Conservation (phyloP, 2,888 invertebrate genomes). For the Auanema freiburgensis region DNA sequence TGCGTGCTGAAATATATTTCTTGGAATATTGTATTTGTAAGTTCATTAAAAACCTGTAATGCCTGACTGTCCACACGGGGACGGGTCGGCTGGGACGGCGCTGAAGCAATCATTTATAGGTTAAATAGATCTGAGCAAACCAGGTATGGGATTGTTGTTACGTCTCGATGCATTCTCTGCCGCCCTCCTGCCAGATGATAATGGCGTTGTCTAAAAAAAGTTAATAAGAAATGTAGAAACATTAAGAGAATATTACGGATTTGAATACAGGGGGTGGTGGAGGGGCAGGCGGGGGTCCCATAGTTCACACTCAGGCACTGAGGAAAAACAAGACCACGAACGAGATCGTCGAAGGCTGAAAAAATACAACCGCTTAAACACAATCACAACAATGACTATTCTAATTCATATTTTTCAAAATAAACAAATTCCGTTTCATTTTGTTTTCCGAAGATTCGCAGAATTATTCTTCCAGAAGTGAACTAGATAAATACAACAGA, state of each 20-base stretch:
- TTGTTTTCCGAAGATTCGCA: background rate
- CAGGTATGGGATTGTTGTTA: constrained; percentile 50
- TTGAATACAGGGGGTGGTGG: constrained; percentile 63
- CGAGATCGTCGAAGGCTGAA: constrained; percentile 40
- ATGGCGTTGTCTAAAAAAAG: constrained; percentile 47
- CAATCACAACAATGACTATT: constrained; percentile 15
- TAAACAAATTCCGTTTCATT: background rate
- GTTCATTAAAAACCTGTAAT: constrained; percentile 38
- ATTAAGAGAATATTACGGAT: constrained; percentile 28
- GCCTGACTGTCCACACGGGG: constrained; percentile 60
- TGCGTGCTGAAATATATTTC: constrained; percentile 56
- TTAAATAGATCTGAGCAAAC: constrained; percentile 22
- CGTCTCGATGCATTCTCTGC: constrained; percentile 62
- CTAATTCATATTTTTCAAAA: background rate
- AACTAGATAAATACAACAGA: background rate
- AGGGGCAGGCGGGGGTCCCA: constrained; percentile 59
- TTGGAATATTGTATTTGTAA: background rate
- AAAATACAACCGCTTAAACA: constrained; percentile 12
- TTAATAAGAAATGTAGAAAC: background rate
- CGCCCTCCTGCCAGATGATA: constrained; percentile 60
- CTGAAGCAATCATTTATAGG: constrained; percentile 21
- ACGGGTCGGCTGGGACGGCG: constrained; percentile 52
- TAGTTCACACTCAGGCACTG: constrained; percentile 24
- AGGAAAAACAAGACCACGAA: constrained; percentile 22
- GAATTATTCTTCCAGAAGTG: background rate